A percentile compares a stretch with the other conserved stretches of the same genome.
These are phyloP conservation scores for Digitonthophagus gazella DNA, from an alignment of 2,888 invertebrate genomes.

Conservation along the genomic window DNA sequence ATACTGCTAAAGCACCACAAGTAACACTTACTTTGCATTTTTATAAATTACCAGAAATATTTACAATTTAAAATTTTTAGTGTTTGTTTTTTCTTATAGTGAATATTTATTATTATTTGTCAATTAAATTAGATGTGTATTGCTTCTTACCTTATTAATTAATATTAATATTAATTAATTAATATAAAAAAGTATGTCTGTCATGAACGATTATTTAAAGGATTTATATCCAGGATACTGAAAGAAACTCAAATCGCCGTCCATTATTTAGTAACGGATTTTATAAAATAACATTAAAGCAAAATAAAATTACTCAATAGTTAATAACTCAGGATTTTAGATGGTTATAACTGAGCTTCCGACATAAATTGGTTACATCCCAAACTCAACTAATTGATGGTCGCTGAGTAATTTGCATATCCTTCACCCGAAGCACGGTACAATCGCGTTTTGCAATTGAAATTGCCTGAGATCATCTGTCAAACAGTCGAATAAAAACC, in stretches of 20 bases:
- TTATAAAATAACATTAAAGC: neutral
- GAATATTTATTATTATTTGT: too few relatives aligned
- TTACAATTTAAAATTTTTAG: too few relatives aligned
- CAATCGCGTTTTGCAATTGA: neutral
- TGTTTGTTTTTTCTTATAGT: too few relatives aligned
- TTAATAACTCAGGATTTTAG: neutral
- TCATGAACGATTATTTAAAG: too few relatives aligned
- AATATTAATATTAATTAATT: too few relatives aligned
- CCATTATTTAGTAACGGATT: neutral
- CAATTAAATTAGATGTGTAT: too few relatives aligned
- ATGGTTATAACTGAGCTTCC: neutral
- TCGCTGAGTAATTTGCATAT: neutral
- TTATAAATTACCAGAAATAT: too few relatives aligned
- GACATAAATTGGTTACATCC: neutral
- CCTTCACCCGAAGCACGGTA: neutral
- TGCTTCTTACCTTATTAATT: too few relatives aligned
- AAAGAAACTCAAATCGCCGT: neutral
- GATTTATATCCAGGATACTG: neutral
- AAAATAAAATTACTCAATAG: neutral
- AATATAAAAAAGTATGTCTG: too few relatives aligned
- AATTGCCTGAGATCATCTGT: neutral
- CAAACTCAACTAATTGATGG: neutral
- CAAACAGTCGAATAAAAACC: neutral
- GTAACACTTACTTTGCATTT: too few relatives aligned
- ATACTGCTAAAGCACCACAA: too few relatives aligned